phyloP scores from a whole-genome alignment of 1,140 invertebrate genomes.

The Rhopalosiphum padi region DNA sequence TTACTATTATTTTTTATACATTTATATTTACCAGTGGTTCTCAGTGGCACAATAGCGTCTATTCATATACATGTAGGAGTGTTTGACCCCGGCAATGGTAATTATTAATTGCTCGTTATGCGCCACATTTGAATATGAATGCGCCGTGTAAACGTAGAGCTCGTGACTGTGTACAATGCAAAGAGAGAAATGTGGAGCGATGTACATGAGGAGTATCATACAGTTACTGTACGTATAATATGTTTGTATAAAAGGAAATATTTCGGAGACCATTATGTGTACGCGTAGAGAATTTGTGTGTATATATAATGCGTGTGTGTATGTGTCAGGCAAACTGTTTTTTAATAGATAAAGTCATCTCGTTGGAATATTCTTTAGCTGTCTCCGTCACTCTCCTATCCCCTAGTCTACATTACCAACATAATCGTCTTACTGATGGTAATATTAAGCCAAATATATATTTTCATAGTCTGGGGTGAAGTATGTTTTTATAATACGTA shows the following conservation, averaged over 20 bases:
- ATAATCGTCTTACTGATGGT: conserved; percentile 13
- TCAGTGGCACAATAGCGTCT: conserved; percentile 51
- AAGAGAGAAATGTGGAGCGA: conserved; percentile 27
- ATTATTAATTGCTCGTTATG: conserved; percentile 57
- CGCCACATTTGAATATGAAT: conserved; percentile 48
- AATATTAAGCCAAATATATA: background rate
- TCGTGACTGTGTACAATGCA: conserved; percentile 48
- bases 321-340: conserved; percentile 33
- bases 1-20: conserved; percentile 7
- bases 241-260: conserved; percentile 39
- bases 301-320: background rate
- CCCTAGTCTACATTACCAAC: background rate
- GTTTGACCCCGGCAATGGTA: conserved; percentile 38
- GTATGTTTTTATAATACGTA: background rate
- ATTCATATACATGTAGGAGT: conserved; percentile 32
- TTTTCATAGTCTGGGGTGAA: background rate
- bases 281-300: background rate
- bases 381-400: background rate
- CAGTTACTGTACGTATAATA: background rate
- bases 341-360: conserved; percentile 51
- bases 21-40: conserved; percentile 49
- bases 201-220: conserved; percentile 12
- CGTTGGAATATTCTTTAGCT: background rate
- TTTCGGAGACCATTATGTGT: conserved; percentile 28
- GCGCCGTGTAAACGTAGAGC: background rate